These are phyloP conservation scores for western clawed frog (Xenopus tropicalis) DNA, from an alignment of 2,113 vertebrate genomes.

Conservation along the genomic window DNA sequence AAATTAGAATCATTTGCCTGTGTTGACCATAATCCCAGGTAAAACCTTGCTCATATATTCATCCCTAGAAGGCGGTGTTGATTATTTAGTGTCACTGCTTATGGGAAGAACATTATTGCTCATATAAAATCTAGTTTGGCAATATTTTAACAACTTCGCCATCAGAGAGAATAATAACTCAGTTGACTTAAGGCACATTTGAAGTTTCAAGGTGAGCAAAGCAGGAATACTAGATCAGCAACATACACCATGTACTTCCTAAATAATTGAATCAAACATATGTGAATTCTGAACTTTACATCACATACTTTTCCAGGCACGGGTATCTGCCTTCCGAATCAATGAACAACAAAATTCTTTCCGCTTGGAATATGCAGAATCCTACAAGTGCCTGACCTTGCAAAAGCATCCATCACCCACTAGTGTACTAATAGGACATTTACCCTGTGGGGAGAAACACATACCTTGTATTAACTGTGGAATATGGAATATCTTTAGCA, in stretches of 20 bases:
- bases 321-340: background rate
- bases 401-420: background rate
- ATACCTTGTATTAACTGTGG: too few relatives aligned
- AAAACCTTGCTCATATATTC: too few relatives aligned
- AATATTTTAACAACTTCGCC: background rate
- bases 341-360: background rate
- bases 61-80: too few relatives aligned
- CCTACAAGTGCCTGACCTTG: background rate
- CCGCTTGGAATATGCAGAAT: background rate
- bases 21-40: too few relatives aligned
- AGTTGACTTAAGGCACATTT: background rate
- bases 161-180: background rate
- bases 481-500: too few relatives aligned
- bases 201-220: background rate
- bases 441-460: too few relatives aligned
- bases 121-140: too few relatives aligned
- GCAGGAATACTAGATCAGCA: background rate
- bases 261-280: conserved; percentile 12
- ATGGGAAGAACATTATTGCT: too few relatives aligned
- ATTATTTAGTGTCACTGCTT: too few relatives aligned
- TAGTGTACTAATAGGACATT: too few relatives aligned
- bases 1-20: too few relatives aligned
- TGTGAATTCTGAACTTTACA: conserved; percentile 12
- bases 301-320: background rate
- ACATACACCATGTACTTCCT: background rate